phyloP scores from a whole-genome alignment of 30 jellyfish, hydroid and myxozoan species.

The Hydra vulgaris region DNA sequence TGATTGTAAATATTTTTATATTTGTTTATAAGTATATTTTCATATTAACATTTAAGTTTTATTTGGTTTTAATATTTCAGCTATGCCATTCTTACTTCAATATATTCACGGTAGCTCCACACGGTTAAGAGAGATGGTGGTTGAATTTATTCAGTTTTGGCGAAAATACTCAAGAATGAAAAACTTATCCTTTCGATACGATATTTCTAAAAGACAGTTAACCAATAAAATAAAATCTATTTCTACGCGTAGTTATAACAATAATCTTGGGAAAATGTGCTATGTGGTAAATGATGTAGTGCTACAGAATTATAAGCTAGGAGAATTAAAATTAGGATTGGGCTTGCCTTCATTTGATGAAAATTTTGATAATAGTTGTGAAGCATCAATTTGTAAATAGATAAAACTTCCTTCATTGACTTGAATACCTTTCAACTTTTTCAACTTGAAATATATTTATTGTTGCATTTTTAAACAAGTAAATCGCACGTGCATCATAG shows the following conservation, averaged over 20 bases:
- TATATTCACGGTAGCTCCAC: slow-evolving; percentile 50
- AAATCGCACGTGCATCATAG: too few relatives aligned
- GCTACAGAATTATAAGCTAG: slow-evolving; percentile 28
- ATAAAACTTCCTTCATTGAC: too few relatives aligned
- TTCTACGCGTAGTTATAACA: slow-evolving; percentile 37
- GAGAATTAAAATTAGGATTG: slow-evolving; percentile 7
- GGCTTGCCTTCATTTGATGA: slow-evolving; percentile 10
- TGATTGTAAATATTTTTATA: too few relatives aligned
- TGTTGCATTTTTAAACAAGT: too few relatives aligned
- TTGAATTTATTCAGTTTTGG: slow-evolving; percentile 49
- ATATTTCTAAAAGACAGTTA: slow-evolving; percentile 65
- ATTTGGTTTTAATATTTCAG: slow-evolving; percentile 30
- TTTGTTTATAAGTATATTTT: too few relatives aligned
- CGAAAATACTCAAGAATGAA: slow-evolving; percentile 8
- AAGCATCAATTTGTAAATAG: too few relatives aligned
- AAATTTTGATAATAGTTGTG: too few relatives aligned
- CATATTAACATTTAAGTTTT: too few relatives aligned
- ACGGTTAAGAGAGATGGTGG: slow-evolving; percentile 45
- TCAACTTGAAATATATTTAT: too few relatives aligned
- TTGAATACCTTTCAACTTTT: too few relatives aligned
- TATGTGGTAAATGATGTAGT: slow-evolving; percentile 45
- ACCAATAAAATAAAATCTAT: slow-evolving; percentile 44
- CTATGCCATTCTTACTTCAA: slow-evolving; percentile 51
- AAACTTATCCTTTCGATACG: slow-evolving; percentile 12
- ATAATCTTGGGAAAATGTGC: slow-evolving; percentile 29